Conservation (phyloP, 2,888 invertebrate genomes). For the Andrena bicolor region DNA sequence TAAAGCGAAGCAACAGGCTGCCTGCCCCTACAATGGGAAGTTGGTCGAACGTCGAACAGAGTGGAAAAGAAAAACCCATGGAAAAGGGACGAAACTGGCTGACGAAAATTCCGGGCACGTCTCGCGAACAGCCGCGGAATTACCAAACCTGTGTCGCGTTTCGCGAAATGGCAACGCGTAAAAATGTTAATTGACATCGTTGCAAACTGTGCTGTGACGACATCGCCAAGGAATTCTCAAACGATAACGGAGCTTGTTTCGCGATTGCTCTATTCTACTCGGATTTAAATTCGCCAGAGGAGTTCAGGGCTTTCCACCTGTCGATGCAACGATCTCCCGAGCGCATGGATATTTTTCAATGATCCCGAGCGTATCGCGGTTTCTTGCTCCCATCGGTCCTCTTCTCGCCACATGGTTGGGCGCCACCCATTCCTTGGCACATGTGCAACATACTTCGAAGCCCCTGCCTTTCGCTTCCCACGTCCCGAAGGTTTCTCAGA, state of each 20-base stretch:
- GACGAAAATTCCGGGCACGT: constrained; percentile 39
- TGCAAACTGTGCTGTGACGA: background rate
- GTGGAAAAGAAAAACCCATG: constrained; percentile 40
- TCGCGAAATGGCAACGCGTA: constrained; percentile 6
- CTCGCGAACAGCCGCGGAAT: background rate
- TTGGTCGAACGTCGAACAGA: constrained; percentile 67
- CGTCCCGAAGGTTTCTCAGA: constrained; percentile 78
- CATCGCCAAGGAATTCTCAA: background rate
- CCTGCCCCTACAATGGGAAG: constrained; percentile 69
- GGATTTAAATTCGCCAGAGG: background rate
- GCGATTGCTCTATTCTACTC: background rate
- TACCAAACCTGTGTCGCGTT: background rate
- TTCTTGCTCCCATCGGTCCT: constrained; percentile 39
- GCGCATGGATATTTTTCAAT: constrained; percentile 39
- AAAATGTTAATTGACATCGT: constrained; percentile 10
- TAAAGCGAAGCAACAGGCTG: constrained; percentile 78
- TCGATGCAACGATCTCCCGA: background rate
- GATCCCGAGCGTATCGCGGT: constrained; percentile 10
- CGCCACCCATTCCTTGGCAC: constrained; percentile 77
- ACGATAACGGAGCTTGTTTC: background rate
- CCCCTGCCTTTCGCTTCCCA: constrained; percentile 78
- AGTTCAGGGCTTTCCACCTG: background rate
- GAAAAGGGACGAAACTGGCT: constrained; percentile 13
- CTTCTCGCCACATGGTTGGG: constrained; percentile 72
- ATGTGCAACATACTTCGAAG: constrained; percentile 72